phyloP scores from a whole-genome alignment of 2,888 invertebrate genomes.

The Yponomeuta cagnagella region DNA sequence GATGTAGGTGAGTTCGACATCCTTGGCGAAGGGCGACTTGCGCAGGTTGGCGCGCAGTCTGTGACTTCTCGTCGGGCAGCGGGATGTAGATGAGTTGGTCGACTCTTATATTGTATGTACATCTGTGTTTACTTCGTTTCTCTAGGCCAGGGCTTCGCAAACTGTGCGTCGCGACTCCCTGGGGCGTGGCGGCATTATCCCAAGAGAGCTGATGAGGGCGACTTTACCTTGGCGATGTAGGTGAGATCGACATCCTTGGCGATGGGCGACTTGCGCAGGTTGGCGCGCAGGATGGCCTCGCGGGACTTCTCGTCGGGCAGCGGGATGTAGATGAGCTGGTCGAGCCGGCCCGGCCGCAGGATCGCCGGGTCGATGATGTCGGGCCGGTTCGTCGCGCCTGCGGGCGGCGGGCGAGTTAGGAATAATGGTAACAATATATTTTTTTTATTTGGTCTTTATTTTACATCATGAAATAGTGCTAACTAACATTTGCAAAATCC shows the following conservation, averaged over 20 bases:
- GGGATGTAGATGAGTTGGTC: too few relatives aligned
- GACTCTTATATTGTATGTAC: too few relatives aligned
- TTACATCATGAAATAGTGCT: too few relatives aligned
- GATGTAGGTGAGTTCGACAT: conserved; percentile 92
- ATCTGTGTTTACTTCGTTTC: too few relatives aligned
- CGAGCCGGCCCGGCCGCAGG: conserved; percentile 97
- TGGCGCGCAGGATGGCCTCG: conserved; percentile 96
- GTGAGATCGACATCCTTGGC: conserved; percentile 94
- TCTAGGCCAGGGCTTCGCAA: too few relatives aligned
- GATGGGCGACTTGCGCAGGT: conserved; percentile 96
- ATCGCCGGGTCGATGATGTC: conserved; percentile 99
- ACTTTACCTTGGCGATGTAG: conserved; percentile 87
- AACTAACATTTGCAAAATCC: too few relatives aligned
- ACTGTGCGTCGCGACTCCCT: too few relatives aligned
- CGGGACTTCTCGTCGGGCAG: conserved; percentile 99
- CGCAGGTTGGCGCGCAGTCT: conserved; percentile 92
- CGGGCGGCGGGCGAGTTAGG: not conserved
- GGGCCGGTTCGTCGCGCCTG: conserved; percentile 71
- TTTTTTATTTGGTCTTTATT: too few relatives aligned
- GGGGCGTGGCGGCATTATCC: too few relatives aligned
- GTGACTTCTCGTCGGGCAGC: too few relatives aligned
- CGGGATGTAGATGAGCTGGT: conserved; percentile 99
- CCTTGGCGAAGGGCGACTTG: conserved; percentile 96
- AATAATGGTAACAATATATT: too few relatives aligned
- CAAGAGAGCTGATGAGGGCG: not conserved